A percentile compares a stretch with the other conserved stretches of the same genome.
These are phyloP conservation scores for Amphipyra berbera DNA, from an alignment of 2,888 invertebrate genomes.

Conservation along the genomic window DNA sequence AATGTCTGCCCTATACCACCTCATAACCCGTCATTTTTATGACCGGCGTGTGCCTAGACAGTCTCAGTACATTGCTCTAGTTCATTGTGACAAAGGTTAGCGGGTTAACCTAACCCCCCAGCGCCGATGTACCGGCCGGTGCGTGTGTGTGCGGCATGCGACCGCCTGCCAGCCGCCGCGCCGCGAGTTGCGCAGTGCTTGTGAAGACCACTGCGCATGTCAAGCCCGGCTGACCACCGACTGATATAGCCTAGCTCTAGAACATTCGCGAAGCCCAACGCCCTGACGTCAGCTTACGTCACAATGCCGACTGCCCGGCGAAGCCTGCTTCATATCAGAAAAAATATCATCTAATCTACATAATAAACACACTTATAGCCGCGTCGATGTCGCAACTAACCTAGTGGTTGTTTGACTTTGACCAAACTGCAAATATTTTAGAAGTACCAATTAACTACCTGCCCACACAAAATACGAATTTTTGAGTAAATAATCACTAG, in stretches of 20 bases:
- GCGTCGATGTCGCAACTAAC: slow-evolving; percentile 23
- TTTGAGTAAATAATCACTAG: slow-evolving; percentile 15
- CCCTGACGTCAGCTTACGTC: slow-evolving; percentile 75
- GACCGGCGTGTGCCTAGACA: slow-evolving; percentile 28
- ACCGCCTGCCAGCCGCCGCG: slow-evolving; percentile 9
- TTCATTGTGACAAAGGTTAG: slow-evolving; percentile 45
- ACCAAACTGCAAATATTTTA: slow-evolving; percentile 19
- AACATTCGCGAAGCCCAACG: slow-evolving; percentile 70
- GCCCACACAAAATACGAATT: slow-evolving; percentile 5
- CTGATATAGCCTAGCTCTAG: slow-evolving; percentile 65
- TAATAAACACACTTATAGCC: slow-evolving; percentile 34
- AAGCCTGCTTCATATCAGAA: slow-evolving; percentile 50
- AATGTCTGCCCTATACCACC: slow-evolving; percentile 11
- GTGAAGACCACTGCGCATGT: slow-evolving; percentile 54
- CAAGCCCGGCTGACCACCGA: slow-evolving; percentile 51
- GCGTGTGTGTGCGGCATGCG: slow-evolving; percentile 22
- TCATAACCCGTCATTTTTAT: slow-evolving; percentile 11
- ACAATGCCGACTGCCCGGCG: slow-evolving; percentile 53
- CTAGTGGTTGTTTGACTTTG: slow-evolving; percentile 25
- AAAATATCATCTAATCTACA: slow-evolving; percentile 46
- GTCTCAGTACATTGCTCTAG: slow-evolving; percentile 44
- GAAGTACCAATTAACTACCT: slow-evolving; percentile 1
- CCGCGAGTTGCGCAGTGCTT: slow-evolving; percentile 49
- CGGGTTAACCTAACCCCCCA: slow-evolving; percentile 48
- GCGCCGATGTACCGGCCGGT: slow-evolving; percentile 37